Conservation (phyloP, 1,140 invertebrate genomes). For the Magallana gigas region DNA sequence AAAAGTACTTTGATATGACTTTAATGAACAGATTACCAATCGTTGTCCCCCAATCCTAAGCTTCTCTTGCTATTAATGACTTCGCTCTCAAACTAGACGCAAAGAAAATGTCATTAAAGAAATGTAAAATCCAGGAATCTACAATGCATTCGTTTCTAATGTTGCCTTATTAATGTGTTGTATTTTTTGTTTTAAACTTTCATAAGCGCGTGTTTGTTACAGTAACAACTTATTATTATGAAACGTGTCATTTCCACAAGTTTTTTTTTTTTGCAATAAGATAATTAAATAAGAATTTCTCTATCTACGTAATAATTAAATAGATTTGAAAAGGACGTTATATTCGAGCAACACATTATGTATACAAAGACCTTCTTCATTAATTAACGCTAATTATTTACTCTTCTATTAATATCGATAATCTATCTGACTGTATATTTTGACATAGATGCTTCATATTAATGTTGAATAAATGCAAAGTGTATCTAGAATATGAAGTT, state of each 20-base stretch:
- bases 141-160: neutral
- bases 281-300: too few species aligned
- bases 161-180: neutral
- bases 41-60: neutral
- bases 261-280: too few species aligned
- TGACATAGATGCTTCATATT: too few species aligned
- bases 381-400: too few species aligned
- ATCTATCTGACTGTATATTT: too few species aligned
- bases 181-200: neutral
- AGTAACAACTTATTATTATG: neutral
- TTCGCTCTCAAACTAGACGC: neutral
- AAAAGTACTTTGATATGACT: conserved; percentile 32
- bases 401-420: too few species aligned
- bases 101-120: neutral
- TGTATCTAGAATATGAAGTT: too few species aligned
- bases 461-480: too few species aligned
- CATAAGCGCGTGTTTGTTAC: neutral
- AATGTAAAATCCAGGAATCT: neutral
- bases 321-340: too few species aligned
- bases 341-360: too few species aligned
- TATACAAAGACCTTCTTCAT: too few species aligned
- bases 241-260: neutral
- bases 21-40: conserved; percentile 34
- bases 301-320: too few species aligned
- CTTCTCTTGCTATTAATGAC: conserved; percentile 2